Conservation (phyloP, 2,797 vertebrate species). For the Notolabrus celidotus region DNA sequence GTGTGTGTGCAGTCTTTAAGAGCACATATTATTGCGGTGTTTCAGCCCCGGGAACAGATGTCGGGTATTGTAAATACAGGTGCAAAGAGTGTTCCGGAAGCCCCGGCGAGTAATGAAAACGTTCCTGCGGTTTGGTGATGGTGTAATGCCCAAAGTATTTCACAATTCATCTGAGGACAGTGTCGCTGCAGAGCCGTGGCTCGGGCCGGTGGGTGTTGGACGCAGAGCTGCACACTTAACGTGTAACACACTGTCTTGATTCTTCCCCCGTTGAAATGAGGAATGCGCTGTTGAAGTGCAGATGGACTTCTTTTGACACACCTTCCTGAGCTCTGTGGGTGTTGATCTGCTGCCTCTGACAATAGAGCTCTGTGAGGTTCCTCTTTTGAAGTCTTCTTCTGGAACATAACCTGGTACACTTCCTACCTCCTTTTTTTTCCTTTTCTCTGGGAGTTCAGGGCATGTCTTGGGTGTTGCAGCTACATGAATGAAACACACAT, state of each 20-base stretch:
- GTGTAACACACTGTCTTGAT: neutral
- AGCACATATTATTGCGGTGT: conserved; percentile 70
- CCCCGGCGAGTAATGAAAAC: conserved; percentile 72
- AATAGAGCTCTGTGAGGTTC: conserved; percentile 43
- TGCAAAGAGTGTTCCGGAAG: conserved; percentile 79
- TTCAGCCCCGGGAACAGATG: conserved; percentile 79
- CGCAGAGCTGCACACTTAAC: neutral
- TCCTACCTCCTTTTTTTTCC: conserved; percentile 5
- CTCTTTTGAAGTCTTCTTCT: conserved; percentile 26
- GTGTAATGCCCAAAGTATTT: conserved; percentile 74
- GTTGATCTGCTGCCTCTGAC: conserved; percentile 45
- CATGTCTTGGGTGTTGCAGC: neutral
- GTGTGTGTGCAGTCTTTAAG: conserved; percentile 50
- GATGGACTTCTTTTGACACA: conserved; percentile 37
- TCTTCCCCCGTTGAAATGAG: conserved; percentile 40
- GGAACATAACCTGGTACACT: conserved; percentile 7
- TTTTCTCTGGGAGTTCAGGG: conserved; percentile 1
- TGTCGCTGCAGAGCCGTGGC: conserved; percentile 24
- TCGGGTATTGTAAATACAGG: conserved; percentile 84
- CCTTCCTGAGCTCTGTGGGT: conserved; percentile 30
- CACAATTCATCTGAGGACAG: conserved; percentile 69
- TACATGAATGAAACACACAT: conserved; percentile 14
- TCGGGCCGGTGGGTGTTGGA: conserved; percentile 3
- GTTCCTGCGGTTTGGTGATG: conserved; percentile 65
- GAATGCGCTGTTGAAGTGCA: conserved; percentile 35